Evolutionary conservation across 2,113 vertebrate species (phyloP), one percentile per base, ranked within the genome.

Genomic region (Podilymbus podiceps): DNA sequence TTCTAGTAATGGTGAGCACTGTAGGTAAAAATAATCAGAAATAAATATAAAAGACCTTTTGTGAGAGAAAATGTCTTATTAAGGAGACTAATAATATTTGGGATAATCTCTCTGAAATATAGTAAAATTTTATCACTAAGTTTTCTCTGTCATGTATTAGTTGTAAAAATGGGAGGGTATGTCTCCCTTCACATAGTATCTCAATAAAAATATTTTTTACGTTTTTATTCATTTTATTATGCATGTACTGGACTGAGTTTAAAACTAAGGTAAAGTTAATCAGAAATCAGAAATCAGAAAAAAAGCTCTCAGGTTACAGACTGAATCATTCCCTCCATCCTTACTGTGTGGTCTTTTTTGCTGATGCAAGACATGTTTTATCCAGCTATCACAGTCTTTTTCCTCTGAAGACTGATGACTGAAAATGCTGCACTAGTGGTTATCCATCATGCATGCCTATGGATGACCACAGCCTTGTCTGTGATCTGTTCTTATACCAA

Each of bases 401-500:
- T 97, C 92, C 76, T 89, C 69, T 95, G 93, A 95, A 97, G 97
- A 97, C 21, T 96, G 95, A 97, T 97, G 96, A 88, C 88, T 78
- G 79, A 85, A 97, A 77, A 60, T 74, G 52, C 90, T 81, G 56
- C 69, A 49, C 66, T 72, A 67, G 80, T 89, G n/a, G 33, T 96
- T 96, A 97, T 98, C 97, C 96, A 97, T 98, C 98, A 97, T 56
- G 5, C 50, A 50, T 88, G 95, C 87, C 97, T 95, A 74, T 93
- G 96, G 86, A 94, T 89, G 92, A 83, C 90, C 93, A 96, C 3
- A 5, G 92, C 78, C 83, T 88, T 81, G 53, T 93, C 94, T 97
- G 92, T 93, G 93, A 90, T 97, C 95, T 4, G 1, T 96, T 96
- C 94, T 90, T 74, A 90, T 84, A 97, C 85, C 94, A 96, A 97